Base-by-base conservation (phyloP, 1,140 invertebrate species). In the Caenorhabditis brenneri region DNA sequence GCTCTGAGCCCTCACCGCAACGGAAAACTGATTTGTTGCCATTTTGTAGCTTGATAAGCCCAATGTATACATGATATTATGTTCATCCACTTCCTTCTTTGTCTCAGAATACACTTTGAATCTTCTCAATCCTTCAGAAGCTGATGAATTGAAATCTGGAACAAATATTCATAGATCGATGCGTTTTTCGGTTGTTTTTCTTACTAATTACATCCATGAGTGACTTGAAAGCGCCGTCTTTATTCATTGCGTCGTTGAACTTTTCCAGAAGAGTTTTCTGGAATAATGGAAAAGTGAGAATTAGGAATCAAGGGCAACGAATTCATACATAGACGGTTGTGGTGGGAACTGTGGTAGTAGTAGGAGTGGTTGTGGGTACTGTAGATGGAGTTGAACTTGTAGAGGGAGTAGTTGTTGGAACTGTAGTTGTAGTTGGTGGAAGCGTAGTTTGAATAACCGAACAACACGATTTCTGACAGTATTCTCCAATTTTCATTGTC, bases 31-130 rank as follows among this genome's bases (percentile, higher is more conserved):
- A 65, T 83, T 83, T 1, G 65, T 42, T 29, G 19, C 46, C 69
- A 80, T 58, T 39, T 48, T 79, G 29, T 79, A 83, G 27, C 36
- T 46, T 19, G 58, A 19, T 36, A 79, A n/a, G n/a, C 82, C 82
- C 46, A 42, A 42, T n/a, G 39, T 48, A 39, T 48, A 83, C 78
- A 39, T 51, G n/a, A 49, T 27, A 33, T 83, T 83, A 55, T 83
- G 82, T 31, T 79, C 49, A 31, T 83, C 82, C 15, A 79, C 82
- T n/a, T 58, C 74, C n/a, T 49, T 48, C 74, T 83, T 83, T 12
- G 19, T 46, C n/a, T 83, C 29, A n/a, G 82, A 79, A 79, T 83
- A 83, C 78, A 79, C 29, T 36, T 24, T 19, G 78, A 48, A 83
- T 49, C 82, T 36, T 58, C 31, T 82, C 15, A 82, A 42, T 16